Conservation (phyloP, 2,113 vertebrate genomes). For the Lophura nycthemera region DNA sequence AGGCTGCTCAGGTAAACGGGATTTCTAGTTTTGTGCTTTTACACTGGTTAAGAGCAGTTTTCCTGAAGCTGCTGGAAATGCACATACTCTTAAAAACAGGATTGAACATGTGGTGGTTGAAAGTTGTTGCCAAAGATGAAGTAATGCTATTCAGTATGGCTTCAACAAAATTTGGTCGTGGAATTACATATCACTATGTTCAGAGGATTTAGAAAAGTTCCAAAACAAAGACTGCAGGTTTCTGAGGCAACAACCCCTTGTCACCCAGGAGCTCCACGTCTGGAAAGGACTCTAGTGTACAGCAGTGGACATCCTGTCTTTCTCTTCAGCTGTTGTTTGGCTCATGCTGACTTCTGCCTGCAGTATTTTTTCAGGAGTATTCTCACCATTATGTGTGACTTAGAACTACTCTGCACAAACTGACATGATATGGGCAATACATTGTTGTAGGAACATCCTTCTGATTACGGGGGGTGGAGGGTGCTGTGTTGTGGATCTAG, state of each 20-base stretch:
- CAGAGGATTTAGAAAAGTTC: background rate
- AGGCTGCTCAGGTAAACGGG: background rate
- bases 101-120: background rate
- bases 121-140: background rate
- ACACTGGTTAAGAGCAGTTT: background rate
- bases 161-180: background rate
- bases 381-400: background rate
- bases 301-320: background rate
- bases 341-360: background rate
- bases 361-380: background rate
- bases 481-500: no score
- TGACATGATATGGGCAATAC: background rate
- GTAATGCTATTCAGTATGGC: background rate
- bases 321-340: background rate
- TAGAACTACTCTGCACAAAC: background rate
- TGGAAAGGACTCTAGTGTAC: background rate
- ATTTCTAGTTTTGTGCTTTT: background rate
- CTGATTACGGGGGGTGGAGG: rapidly evolving
- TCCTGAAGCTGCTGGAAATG: background rate
- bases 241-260: background rate
- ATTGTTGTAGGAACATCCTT: background rate
- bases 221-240: background rate
- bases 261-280: background rate
- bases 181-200: background rate
- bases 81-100: background rate